Evolutionary conservation across 2,113 vertebrate species (phyloP), one percentile per base, ranked within the genome.

Genomic region (Vulpes vulpes): DNA sequence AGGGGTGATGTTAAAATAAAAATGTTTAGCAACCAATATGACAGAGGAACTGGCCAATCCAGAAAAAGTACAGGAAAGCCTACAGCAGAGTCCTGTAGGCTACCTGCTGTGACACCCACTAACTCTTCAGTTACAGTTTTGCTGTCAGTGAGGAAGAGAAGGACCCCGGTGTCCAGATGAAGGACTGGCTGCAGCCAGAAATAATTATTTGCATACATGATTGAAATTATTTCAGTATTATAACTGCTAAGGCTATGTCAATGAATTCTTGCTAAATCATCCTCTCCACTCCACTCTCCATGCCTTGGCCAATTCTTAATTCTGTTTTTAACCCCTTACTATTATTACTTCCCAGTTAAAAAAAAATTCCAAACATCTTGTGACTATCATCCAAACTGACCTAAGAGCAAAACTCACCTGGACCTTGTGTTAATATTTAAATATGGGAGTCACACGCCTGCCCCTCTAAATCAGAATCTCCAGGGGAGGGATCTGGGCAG

Each of bases 371-470:
- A 65, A 71, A 71, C 16, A 73, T 51, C 1, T 1, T 5, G 73
- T 74, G 17, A 25, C 0, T 67, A 25, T 59, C 59, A 9, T 38
- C 51, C 7, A 80, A 88, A 88, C 2, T n/a, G 30, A 1, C 8
- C 16, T 30, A 62, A 55, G 32, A 17, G 6, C 71, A 95, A 89
- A 86, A 82, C 20, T 74, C 12, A 60, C 35, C 1, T 25, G 5
- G 4, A 51, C 4, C 15, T 55, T 8, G 38, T 55, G 38, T 43
- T 73, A 90, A 67, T n/a, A 85, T 65, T 95, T 81, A 84, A 87
- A n/a, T 79, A 17, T 35, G 4, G 1, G 5, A 14, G 35, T 89
- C 30, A 64, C 4, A 71, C 5, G 0, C 1, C 11, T 65, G 8
- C 0, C 1, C 5, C 5, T 49, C 9, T 38, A 53, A 89, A 19